A percentile compares a stretch with the other conserved stretches of the same genome.
Conservation (phyloP, 2,888 invertebrate genomes). For the Tachina fera region DNA sequence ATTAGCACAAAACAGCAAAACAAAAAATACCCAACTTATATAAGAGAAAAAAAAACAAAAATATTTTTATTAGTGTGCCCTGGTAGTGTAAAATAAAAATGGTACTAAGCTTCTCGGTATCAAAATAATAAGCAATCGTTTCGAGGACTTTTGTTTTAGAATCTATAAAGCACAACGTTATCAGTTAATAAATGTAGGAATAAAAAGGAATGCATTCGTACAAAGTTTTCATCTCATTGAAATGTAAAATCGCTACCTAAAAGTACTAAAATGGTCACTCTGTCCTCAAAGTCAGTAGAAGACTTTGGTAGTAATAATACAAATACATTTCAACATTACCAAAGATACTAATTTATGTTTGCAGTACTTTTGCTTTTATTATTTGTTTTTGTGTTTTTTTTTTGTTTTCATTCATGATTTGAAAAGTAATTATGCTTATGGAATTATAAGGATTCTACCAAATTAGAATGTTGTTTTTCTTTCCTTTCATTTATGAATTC, state of each 20-base stretch:
- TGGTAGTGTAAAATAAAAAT: not conserved
- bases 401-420: conserved; percentile 76
- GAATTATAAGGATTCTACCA: conserved; percentile 74
- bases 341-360: conserved; percentile 29
- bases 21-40: conserved; percentile 1
- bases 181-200: no score
- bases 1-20: conserved; percentile 37
- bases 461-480: conserved; percentile 69
- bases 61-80: not conserved
- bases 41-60: not conserved
- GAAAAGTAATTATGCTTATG: conserved; percentile 82
- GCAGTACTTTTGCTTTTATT: conserved; percentile 74
- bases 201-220: no score
- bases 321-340: conserved; percentile 5
- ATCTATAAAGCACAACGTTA: no score
- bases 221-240: no score
- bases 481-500: conserved; percentile 5
- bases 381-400: conserved; percentile 55
- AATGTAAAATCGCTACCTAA: no score
- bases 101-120: no score
- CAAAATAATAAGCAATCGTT: no score
- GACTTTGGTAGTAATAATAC: not conserved
- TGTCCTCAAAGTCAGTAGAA: no score
- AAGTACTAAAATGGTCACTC: no score
- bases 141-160: no score